Evolutionary conservation across 2,888 invertebrate genomes (phyloP), one percentile per base, ranked within the genome.

Genomic region (Choristoneura rosaceana): DNA sequence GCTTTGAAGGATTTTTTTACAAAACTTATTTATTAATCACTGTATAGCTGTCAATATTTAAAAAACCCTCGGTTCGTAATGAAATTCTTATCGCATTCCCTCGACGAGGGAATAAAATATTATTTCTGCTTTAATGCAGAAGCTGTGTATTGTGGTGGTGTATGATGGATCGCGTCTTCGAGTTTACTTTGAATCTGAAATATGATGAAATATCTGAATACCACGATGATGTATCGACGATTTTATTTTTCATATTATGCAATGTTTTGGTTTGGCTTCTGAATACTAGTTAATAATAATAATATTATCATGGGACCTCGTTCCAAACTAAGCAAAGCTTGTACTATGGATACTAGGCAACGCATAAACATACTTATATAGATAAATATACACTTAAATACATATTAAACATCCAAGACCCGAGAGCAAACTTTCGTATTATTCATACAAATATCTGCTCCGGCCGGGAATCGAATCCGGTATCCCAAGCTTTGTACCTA

Each of bases 41-140:
- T 25, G 25, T 25, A 25, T 43, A 12, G n/a, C 47, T n/a, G 7
- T n/a, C 47, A 63, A 77, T 79, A 79, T 75, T 74, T 74, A 76
- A 74, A 77, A 68, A 74, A 74, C 69, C 68, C 66, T 71, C 70
- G 75, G 78, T 71, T 74, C 76, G 74, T 71, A 87, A 88, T 87
- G 84, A 86, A 86, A 84, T 87, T 84, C 83, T 84, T 88, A 86
- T 88, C 86, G 77, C 70, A 75, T 74, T 76, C 76, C 74, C 38
- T 67, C 75, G 71, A 41, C 38, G 71, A 74, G 75, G 75, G 71
- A 70, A 69, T 65, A 75, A 86, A 88, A 88, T 88, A 87, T 85
- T 85, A 87, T 88, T 89, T 84, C 82, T 66, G 63, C 17, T 25
- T 74, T 74, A 70, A 74, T 74, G 74, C 58, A 45, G 70, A 74